These are phyloP conservation scores for Neostethus bicornis DNA, from an alignment of 2,797 vertebrate species.

Conservation along the genomic window DNA sequence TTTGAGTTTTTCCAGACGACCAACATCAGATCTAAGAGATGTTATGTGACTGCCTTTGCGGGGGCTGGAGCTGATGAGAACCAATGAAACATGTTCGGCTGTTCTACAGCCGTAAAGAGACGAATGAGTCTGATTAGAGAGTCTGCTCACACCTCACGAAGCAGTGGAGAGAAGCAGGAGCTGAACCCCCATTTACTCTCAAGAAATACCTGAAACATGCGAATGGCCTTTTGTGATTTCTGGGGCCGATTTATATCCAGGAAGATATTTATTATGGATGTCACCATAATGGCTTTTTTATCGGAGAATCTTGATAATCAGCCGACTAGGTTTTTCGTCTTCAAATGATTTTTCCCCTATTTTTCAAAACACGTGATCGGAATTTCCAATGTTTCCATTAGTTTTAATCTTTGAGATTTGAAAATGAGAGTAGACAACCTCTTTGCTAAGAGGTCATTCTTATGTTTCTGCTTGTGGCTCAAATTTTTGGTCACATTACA, in stretches of 20 bases:
- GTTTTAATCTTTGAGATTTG: too few relatives aligned
- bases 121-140: conserved; percentile 29
- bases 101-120: conserved; percentile 36
- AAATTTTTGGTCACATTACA: too few relatives aligned
- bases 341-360: too few relatives aligned
- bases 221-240: conserved; percentile 14
- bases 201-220: conserved; percentile 6
- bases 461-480: too few relatives aligned
- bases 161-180: conserved; percentile 6
- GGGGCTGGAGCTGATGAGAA: conserved; percentile 26
- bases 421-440: too few relatives aligned
- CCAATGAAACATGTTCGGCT: conserved; percentile 39
- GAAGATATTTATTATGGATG: neutral
- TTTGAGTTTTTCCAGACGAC: conserved; percentile 13
- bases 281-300: conserved; percentile 1
- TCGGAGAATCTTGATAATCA: neutral
- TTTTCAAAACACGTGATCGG: too few relatives aligned
- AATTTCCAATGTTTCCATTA: too few relatives aligned
- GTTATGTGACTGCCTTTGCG: conserved; percentile 26
- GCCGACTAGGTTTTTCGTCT: too few relatives aligned
- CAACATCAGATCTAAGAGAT: conserved; percentile 24
- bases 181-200: conserved; percentile 8
- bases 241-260: conserved; percentile 12
- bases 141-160: conserved; percentile 22
- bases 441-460: too few relatives aligned